Evolutionary conservation across 2,888 invertebrate genomes (phyloP).

Genomic region (Sinohyriopsis cumingii): DNA sequence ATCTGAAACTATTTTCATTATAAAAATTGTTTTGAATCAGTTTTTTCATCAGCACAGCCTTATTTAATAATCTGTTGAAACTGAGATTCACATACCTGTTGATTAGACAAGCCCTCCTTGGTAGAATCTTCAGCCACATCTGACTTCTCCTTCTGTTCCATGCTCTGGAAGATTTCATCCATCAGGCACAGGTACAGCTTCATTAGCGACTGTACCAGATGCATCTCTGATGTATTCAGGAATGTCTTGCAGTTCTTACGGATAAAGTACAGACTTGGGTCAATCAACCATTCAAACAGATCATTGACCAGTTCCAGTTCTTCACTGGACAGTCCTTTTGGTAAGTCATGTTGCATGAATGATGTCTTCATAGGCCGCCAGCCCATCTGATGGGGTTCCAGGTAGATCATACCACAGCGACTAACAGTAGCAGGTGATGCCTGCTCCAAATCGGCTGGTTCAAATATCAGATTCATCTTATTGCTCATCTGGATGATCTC

Average conservation of each 20-base stretch:
- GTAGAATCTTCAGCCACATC: constrained; percentile 49
- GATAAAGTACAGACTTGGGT: constrained; percentile 84
- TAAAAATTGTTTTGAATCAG: too few species aligned
- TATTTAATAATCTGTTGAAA: not conserved
- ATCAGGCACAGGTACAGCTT: constrained; percentile 70
- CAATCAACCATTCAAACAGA: constrained; percentile 90
- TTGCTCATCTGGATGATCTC: constrained; percentile 73
- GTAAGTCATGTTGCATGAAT: constrained; percentile 86
- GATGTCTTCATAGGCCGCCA: constrained; percentile 88
- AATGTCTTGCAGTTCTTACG: constrained; percentile 80
- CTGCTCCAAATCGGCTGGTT: constrained; percentile 78
- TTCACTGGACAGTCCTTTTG: constrained; percentile 79
- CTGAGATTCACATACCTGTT: constrained; percentile 47
- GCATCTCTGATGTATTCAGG: constrained; percentile 85
- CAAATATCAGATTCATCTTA: constrained; percentile 73
- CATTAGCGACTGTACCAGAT: constrained; percentile 79
- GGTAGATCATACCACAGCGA: constrained; percentile 95
- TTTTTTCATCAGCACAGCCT: too few species aligned
- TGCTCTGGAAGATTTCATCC: constrained; percentile 67
- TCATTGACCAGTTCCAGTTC: constrained; percentile 87
- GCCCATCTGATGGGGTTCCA: constrained; percentile 88
- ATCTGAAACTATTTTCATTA: too few species aligned
- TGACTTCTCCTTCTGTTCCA: constrained; percentile 49
- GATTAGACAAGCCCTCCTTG: constrained; percentile 46
- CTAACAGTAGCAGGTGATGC: constrained; percentile 97